These are phyloP conservation scores for Chymomyza fuscimana DNA, from an alignment of 2,888 invertebrate species.

Conservation along the genomic window DNA sequence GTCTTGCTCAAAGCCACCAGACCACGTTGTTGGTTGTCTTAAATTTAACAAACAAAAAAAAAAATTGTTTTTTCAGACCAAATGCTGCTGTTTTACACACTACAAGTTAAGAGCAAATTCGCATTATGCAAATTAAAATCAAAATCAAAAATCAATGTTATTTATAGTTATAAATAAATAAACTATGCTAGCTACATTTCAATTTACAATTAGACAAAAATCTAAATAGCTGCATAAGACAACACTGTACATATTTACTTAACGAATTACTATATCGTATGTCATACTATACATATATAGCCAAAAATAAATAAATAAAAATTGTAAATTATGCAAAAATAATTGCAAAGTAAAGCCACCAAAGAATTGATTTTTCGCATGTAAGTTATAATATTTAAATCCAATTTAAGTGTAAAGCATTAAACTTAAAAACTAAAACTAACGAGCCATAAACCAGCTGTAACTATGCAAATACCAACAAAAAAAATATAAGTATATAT, in stretches of 20 bases:
- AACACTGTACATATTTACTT: conserved; percentile 3
- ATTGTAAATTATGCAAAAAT: conserved; percentile 67
- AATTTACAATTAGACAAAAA: conserved; percentile 24
- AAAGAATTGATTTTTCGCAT: conserved; percentile 75
- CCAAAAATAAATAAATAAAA: conserved; percentile 33
- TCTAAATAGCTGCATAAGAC: neutral
- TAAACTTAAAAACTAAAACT: neutral
- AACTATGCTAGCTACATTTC: conserved; percentile 20
- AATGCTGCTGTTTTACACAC: neutral
- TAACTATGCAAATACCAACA: conserved; percentile 2
- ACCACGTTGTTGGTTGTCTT: neutral
- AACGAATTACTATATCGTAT: conserved; percentile 24
- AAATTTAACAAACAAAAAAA: no score
- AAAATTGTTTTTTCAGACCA: neutral
- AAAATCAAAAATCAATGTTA: conserved; percentile 37
- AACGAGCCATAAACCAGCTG: neutral
- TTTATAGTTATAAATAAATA: conserved; percentile 20
- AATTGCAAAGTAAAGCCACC: conserved; percentile 72
- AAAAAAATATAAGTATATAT: neutral
- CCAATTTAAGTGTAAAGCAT: neutral
- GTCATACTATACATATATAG: conserved; percentile 18
- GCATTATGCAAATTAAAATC: conserved; percentile 23
- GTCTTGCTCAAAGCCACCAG: conserved; percentile 54
- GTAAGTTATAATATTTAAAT: conserved; percentile 54
- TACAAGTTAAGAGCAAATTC: neutral